A percentile compares a stretch with the other conserved stretches of the same genome.
Evolutionary conservation across 2,797 vertebrate genomes (phyloP).

Genomic region (Acanthurus leucopareius): DNA sequence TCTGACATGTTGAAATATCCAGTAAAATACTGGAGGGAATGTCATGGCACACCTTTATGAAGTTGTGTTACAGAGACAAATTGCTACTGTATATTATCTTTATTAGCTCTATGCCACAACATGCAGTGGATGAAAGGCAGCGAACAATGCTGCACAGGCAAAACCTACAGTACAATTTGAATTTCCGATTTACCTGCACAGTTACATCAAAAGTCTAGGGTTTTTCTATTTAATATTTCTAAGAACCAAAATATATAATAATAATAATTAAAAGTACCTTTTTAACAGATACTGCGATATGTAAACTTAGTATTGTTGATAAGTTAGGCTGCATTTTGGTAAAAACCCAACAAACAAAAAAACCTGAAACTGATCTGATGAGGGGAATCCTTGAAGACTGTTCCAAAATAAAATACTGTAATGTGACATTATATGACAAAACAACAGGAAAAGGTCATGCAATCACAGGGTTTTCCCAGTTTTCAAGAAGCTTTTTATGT

Average conservation of each 20-base stretch:
- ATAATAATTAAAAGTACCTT: no score
- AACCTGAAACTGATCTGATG: not conserved
- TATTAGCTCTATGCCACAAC: not conserved
- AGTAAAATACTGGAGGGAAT: not conserved
- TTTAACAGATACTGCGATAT: not conserved
- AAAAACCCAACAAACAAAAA: not conserved
- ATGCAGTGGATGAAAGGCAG: not conserved
- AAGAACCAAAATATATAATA: no score
- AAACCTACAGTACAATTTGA: not conserved
- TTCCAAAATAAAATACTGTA: not conserved
- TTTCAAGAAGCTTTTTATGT: not conserved
- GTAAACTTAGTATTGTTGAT: not conserved
- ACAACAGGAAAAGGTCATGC: not conserved
- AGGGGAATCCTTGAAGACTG: no score
- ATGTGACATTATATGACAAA: not conserved
- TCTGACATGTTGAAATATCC: not conserved
- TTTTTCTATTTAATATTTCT: not conserved
- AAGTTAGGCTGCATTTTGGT: not conserved
- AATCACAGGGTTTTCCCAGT: not conserved
- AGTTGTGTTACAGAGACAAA: not conserved
- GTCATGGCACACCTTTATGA: not conserved
- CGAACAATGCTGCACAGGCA: no score
- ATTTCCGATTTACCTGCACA: not conserved
- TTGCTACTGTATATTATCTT: not conserved
- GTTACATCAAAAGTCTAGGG: not conserved